Evolutionary conservation across 2,113 vertebrate genomes (phyloP).

Genomic region (Grus americana): DNA sequence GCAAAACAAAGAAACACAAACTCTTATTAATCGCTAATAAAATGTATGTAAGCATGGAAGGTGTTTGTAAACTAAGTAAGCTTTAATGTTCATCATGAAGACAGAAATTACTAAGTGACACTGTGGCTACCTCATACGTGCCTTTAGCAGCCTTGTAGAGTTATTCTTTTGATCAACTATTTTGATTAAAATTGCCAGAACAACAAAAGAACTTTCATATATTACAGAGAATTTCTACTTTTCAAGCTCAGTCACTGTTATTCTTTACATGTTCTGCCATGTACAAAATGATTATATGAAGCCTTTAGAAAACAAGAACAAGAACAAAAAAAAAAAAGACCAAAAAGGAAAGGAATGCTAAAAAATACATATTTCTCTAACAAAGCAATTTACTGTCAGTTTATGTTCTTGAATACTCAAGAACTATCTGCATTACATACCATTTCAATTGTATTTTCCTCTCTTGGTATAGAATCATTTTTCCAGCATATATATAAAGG

Average conservation of each 20-base stretch:
- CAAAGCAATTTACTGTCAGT: background rate
- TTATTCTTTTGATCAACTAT: background rate
- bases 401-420: background rate
- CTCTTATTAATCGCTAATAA: background rate
- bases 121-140: background rate
- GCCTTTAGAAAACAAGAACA: background rate
- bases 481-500: background rate
- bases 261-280: background rate
- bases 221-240: background rate
- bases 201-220: background rate
- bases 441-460: background rate
- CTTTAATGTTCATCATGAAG: background rate
- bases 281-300: background rate
- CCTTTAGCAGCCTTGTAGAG: background rate
- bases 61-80: background rate
- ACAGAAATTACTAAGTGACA: background rate
- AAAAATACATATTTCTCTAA: background rate
- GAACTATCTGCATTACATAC: background rate
- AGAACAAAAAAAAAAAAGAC: background rate
- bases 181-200: background rate
- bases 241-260: background rate
- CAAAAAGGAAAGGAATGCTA: background rate
- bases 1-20: background rate
- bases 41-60: background rate
- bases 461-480: background rate